Percentiles rank a stretch among this genome's conserved stretches.
Conservation (phyloP, 2,113 vertebrate genomes). For the Heterotis niloticus region DNA sequence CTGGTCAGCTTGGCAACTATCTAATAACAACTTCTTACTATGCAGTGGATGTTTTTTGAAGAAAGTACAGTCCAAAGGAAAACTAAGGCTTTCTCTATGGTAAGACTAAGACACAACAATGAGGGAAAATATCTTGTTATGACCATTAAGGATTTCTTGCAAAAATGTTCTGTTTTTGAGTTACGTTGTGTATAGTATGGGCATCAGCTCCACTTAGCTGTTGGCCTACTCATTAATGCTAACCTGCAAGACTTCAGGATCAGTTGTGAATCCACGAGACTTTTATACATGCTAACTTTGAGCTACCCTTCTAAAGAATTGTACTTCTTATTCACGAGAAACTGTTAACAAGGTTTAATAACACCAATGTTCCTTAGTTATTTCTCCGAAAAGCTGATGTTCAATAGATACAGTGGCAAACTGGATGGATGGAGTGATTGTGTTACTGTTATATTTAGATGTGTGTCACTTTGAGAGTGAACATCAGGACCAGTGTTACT, state of each 20-base stretch:
- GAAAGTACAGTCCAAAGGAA: neutral
- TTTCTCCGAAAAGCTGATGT: neutral
- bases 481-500: neutral
- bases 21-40: neutral
- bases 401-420: neutral
- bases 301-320: neutral
- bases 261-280: neutral
- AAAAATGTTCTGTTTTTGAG: neutral
- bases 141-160: neutral
- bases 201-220: neutral
- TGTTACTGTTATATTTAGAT: constrained; percentile 1
- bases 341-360: neutral
- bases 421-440: neutral
- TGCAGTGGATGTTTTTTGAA: neutral
- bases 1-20: too few relatives aligned
- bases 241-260: neutral
- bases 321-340: neutral
- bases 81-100: too few relatives aligned
- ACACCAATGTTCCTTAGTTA: neutral
- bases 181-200: neutral
- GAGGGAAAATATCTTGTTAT: too few relatives aligned
- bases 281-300: neutral
- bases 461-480: neutral
- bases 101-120: too few relatives aligned
- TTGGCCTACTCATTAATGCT: neutral